Conservation (phyloP, 2,797 vertebrate species). For the Anableps anableps region DNA sequence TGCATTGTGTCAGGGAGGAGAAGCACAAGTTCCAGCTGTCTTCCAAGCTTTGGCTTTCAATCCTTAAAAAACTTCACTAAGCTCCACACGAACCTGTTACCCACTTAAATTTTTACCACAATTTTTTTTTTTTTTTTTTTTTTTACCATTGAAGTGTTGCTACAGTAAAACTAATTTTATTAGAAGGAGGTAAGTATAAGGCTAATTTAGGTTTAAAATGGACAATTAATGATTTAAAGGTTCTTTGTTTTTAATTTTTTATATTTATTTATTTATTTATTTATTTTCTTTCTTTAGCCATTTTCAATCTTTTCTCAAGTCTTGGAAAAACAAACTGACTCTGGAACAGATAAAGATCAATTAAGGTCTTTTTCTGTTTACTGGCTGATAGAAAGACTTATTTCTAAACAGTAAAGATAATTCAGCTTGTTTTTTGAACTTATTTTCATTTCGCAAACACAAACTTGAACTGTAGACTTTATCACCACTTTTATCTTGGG, state of each 20-base stretch:
- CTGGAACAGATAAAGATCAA: background rate
- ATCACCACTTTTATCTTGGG: too few species aligned
- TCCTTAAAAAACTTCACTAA: constrained; percentile 55
- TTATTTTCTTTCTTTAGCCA: background rate
- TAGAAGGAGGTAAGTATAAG: background rate
- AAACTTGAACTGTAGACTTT: too few species aligned
- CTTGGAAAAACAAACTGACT: background rate
- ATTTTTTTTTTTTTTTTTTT: background rate
- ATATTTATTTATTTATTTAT: too few species aligned
- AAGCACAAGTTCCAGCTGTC: constrained; percentile 35
- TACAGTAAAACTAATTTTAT: background rate
- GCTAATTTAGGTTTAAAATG: background rate
- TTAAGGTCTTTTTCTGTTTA: background rate
- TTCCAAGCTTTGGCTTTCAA: constrained; percentile 45
- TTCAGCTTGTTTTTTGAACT: too few species aligned
- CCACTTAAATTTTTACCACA: background rate
- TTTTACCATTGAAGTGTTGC: background rate
- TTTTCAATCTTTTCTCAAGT: background rate
- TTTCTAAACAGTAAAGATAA: too few species aligned
- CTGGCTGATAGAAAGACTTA: background rate
- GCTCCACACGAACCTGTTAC: constrained; percentile 44
- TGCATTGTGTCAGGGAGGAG: constrained; percentile 28
- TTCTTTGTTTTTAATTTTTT: too few species aligned
- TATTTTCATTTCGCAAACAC: too few species aligned
- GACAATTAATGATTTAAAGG: background rate